Evolutionary conservation across 2,888 invertebrate species (phyloP).

Genomic region (Ptychoptera contaminata): DNA sequence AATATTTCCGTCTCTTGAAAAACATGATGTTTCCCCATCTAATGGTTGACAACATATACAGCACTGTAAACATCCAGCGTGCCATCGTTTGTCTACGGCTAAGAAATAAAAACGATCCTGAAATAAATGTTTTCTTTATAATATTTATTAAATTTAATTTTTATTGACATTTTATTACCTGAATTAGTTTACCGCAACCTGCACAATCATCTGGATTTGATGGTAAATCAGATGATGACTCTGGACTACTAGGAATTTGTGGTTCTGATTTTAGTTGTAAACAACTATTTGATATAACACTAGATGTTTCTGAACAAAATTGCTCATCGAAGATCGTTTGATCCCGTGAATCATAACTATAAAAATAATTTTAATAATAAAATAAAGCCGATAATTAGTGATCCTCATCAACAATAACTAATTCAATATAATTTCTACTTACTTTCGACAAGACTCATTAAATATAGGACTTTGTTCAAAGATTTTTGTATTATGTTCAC

Average conservation of each 20-base stretch:
- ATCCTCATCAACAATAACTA: not conserved
- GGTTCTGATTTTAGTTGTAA: slow-evolving; percentile 31
- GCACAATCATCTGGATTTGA: slow-evolving; percentile 46
- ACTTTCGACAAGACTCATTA: slow-evolving; percentile 31
- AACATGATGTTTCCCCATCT: slow-evolving; percentile 84
- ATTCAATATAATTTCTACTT: slow-evolving; percentile 4
- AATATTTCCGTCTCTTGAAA: slow-evolving; percentile 81
- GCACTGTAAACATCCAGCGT: slow-evolving; percentile 79
- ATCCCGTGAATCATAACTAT: slow-evolving; percentile 28
- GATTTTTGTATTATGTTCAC: slow-evolving; percentile 27
- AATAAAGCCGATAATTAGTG: not conserved
- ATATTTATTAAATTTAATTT: not conserved
- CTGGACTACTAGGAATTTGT: slow-evolving; percentile 29
- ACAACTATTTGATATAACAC: slow-evolving; percentile 23
- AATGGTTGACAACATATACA: slow-evolving; percentile 78
- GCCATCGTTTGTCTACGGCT: slow-evolving; percentile 87
- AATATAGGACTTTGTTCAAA: slow-evolving; percentile 23
- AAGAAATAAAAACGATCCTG: slow-evolving; percentile 79
- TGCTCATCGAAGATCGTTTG: slow-evolving; percentile 27
- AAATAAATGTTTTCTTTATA: not conserved
- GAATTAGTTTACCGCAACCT: slow-evolving; percentile 74
- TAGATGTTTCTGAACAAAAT: slow-evolving; percentile 22
- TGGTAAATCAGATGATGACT: slow-evolving; percentile 27
- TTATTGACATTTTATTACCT: slow-evolving; percentile 27
- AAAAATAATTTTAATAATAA: not conserved